These are phyloP conservation scores for Cylindroiulus punctatus DNA, from an alignment of 2,888 invertebrate genomes.

Conservation along the genomic window DNA sequence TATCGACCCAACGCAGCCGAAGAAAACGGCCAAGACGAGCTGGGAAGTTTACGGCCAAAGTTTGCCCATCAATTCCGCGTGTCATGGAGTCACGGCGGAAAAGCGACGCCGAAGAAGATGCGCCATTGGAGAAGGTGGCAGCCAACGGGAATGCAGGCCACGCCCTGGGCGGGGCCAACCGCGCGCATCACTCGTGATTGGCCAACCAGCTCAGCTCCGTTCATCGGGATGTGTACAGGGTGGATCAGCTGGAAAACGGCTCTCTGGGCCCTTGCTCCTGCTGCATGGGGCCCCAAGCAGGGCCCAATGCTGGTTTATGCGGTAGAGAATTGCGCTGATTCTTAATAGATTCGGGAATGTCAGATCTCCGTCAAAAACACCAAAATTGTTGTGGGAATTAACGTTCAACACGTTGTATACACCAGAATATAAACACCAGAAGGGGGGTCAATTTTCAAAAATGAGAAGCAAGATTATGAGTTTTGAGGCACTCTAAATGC, in stretches of 20 bases:
- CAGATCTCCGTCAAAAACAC: no score
- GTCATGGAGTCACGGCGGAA: background rate
- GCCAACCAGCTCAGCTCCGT: background rate
- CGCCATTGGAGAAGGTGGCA: slow-evolving; percentile 14
- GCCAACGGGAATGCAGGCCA: background rate
- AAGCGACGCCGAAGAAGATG: background rate
- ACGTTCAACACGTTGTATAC: no score
- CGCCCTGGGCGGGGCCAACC: background rate
- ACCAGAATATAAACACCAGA: no score
- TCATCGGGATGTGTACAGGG: background rate
- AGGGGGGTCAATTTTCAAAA: no score
- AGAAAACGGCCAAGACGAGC: background rate
- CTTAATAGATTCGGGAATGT: no score
- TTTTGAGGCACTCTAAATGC: no score
- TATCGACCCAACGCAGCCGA: background rate
- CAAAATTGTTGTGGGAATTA: no score
- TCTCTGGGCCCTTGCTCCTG: no score
- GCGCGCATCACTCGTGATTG: background rate
- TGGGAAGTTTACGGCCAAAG: slow-evolving; percentile 44
- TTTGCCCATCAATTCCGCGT: slow-evolving; percentile 34
- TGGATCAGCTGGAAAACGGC: background rate
- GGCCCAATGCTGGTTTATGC: no score
- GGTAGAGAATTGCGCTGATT: background rate
- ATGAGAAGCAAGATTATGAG: no score
- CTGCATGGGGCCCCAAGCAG: no score